Evolutionary conservation across 2,888 invertebrate genomes (phyloP), one percentile per base, ranked within the genome.

Genomic region (Sussaba pulchella): DNA sequence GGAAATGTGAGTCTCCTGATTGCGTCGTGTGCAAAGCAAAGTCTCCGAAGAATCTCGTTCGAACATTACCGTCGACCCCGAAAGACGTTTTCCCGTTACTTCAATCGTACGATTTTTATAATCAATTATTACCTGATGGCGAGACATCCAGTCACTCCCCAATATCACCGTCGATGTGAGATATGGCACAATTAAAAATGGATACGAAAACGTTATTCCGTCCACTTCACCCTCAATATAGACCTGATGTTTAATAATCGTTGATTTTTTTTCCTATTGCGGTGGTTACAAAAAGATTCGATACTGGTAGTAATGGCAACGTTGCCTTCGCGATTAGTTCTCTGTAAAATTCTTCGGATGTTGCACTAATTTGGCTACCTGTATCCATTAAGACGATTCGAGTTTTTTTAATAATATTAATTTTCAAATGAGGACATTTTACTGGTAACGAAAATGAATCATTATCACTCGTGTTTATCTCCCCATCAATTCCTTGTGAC

Each of bases 331-430:
- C 43, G 2, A 43, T 41, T 45, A 45, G n/a, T 21, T 64, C 47
- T 39, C 17, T 64, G 66, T 66, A 81, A 45, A 54, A 78, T 3
- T 57, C 50, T 14, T 82, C 81, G 0, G 75, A 75, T 0, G 67
- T 63, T 9, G 59, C 50, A 0, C 71, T 81, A 9, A 78, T 50
- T 14, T 81, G 70, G 19, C 72, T 81, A 0, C 72, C 77, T 1
- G 77, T 50, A 17, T 77, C 71, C 31, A 67, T 5, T 31, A 50
- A 41, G 1, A 54, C 17, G 1, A 12, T 39, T 24, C 21, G 19
- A 4, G 12, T 17, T 24, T 41, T 10, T 9, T 36, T 19, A 6
- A 54, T 4, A 6, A 67, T 41, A 0, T n/a, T 63, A 10, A 63
- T 45, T 26, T 14, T 24, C 5, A 63, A 12, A 26, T 63, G 63